Evolutionary conservation across 2,113 vertebrate species (phyloP).

Genomic region (Malurus elegans): DNA sequence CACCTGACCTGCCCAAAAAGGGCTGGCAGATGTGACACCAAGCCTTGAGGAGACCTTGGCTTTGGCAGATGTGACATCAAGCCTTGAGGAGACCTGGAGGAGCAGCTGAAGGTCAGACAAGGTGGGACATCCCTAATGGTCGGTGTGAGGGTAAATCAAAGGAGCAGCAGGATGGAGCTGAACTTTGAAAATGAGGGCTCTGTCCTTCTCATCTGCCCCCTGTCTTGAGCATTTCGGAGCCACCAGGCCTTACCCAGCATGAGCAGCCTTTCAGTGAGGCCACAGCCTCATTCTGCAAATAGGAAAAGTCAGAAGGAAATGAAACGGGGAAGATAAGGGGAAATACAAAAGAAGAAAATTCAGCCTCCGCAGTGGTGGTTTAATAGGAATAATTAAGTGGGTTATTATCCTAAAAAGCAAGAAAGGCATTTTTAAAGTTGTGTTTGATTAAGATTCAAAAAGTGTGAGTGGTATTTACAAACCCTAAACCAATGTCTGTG

Average conservation of each 20-base stretch:
- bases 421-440: background rate
- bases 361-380: background rate
- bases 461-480: background rate
- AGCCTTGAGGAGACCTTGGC: background rate
- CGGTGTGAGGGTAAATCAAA: rapidly evolving
- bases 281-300: background rate
- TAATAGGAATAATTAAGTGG: background rate
- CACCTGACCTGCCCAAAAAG: background rate
- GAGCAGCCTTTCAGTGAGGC: background rate
- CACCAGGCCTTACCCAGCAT: background rate
- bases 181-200: background rate
- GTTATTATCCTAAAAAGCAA: background rate
- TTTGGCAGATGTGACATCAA: background rate
- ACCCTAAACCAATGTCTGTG: background rate
- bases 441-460: background rate
- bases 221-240: background rate
- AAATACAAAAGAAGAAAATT: background rate
- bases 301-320: background rate
- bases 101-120: background rate
- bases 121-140: background rate
- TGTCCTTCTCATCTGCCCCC: background rate
- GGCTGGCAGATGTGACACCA: background rate
- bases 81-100: background rate
- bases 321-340: background rate
- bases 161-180: background rate